phyloP scores from a whole-genome alignment of 2,113 vertebrate species.

The Dromaius novaehollandiae region DNA sequence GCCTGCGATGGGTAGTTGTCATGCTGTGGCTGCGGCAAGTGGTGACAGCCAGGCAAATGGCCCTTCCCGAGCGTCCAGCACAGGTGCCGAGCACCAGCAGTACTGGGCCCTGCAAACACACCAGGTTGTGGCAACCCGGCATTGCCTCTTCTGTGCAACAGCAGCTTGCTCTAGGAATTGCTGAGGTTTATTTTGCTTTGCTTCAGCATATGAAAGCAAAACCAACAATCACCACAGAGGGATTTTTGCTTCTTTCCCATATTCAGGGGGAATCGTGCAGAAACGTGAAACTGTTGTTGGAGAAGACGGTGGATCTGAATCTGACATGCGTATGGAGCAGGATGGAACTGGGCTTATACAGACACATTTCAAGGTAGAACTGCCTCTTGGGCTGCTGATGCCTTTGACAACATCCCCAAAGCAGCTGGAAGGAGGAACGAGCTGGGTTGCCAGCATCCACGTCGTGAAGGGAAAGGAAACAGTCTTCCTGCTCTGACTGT shows the following conservation, averaged over 20 bases:
- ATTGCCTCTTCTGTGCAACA: not conserved
- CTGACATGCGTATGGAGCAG: not conserved
- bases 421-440: not conserved
- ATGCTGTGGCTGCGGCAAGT: fast-evolving
- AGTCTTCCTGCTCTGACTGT: not conserved
- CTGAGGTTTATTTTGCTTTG: not conserved
- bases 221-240: not conserved
- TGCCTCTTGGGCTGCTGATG: not conserved
- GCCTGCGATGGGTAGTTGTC: not conserved
- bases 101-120: not conserved
- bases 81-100: fast-evolving
- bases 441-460: not conserved
- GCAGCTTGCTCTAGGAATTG: not conserved
- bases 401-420: not conserved
- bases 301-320: not conserved
- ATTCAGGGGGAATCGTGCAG: not conserved
- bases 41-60: not conserved
- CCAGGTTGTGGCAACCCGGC: not conserved
- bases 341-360: not conserved
- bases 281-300: not conserved
- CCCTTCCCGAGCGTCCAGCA: not conserved
- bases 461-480: not conserved
- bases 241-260: not conserved
- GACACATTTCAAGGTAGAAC: not conserved
- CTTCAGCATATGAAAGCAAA: not conserved